Evolutionary conservation across 2,888 invertebrate species (phyloP).

Genomic region (Chrysodeixis includens): DNA sequence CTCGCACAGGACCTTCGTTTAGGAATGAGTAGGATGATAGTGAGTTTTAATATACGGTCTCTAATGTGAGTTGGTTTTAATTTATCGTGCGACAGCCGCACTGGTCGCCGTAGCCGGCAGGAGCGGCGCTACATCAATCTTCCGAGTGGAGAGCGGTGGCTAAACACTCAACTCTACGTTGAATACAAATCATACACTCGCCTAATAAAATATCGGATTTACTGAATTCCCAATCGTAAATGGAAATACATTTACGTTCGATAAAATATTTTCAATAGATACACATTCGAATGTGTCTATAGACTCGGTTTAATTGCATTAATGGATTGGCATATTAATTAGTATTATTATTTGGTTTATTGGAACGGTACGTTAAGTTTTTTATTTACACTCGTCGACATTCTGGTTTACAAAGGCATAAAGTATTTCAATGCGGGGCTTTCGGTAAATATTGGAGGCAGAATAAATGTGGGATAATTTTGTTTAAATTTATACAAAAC

Average conservation of each 20-base stretch:
- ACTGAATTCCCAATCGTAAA: slow-evolving; percentile 35
- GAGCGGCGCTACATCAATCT: slow-evolving; percentile 85
- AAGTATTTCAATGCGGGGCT: slow-evolving; percentile 11
- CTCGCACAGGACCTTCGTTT: slow-evolving; percentile 66
- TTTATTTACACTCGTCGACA: slow-evolving; percentile 7
- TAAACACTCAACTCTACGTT: slow-evolving; percentile 66
- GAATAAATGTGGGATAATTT: slow-evolving; percentile 30
- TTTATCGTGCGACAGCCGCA: slow-evolving; percentile 87
- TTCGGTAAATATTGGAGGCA: slow-evolving; percentile 7
- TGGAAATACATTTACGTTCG: slow-evolving; percentile 30
- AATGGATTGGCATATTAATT: slow-evolving; percentile 37
- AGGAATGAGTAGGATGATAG: slow-evolving; percentile 78
- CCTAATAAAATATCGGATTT: slow-evolving; percentile 57
- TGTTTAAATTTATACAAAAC: slow-evolving; percentile 36
- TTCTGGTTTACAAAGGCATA: slow-evolving; percentile 11
- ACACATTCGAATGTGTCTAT: slow-evolving; percentile 43
- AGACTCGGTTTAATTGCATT: slow-evolving; percentile 33
- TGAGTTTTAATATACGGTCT: slow-evolving; percentile 78
- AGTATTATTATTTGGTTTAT: slow-evolving; percentile 32
- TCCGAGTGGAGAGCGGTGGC: slow-evolving; percentile 68
- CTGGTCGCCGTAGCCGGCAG: slow-evolving; percentile 72
- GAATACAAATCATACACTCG: slow-evolving; percentile 70
- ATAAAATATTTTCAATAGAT: slow-evolving; percentile 35
- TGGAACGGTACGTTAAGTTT: slow-evolving; percentile 22
- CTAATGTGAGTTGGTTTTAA: slow-evolving; percentile 85